Evolutionary conservation across 2,113 vertebrate genomes (phyloP), one percentile per base, ranked within the genome.

Genomic region (Paracanthobrama guichenoti): DNA sequence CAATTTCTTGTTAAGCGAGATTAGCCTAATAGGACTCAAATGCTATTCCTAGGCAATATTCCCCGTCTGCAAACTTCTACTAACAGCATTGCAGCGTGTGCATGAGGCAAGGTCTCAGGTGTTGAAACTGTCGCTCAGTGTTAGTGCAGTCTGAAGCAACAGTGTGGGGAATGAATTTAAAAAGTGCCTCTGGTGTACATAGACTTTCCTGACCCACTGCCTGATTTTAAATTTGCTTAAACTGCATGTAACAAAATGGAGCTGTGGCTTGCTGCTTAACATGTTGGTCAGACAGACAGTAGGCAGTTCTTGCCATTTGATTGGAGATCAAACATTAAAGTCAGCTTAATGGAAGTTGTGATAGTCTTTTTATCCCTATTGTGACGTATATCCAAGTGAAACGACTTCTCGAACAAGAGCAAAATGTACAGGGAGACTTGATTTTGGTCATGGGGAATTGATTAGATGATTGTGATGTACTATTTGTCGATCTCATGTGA

Each of bases 41-140:
- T 44, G 31, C 10, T 39, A 8, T 77, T 44, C 26, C 53, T 48
- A 55, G 35, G 55, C 22, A 79, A 26, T 39, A 77, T 59, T 77
- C 18, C 18, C 28, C 50, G 39, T 39, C 53, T n/a, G 53, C 53
- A 55, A 55, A 20, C 2, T 39, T 12, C 57, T 62, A 11, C 57
- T 28, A 64, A 31, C n/a, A n/a, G 10, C 8, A 48, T 60, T 48
- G 13, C 77, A 80, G 60, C 1, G 11, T 35, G 78, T 20, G 24
- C 28, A 42, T 82, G 79, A 85, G 79, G 31, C 73, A 10, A 79
- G 66, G 74, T 69, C 85, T 72, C 53, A 60, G 74, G 73, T 83
- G 80, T 48, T 44, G 73, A 28, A 78, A 28, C 14, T 72, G 86
- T 82, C 78, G 55, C n/a, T 28, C 55, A 5, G 57, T 50, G 28